Evolutionary conservation across 2,888 invertebrate genomes (phyloP).

Genomic region (Brenthis ino): DNA sequence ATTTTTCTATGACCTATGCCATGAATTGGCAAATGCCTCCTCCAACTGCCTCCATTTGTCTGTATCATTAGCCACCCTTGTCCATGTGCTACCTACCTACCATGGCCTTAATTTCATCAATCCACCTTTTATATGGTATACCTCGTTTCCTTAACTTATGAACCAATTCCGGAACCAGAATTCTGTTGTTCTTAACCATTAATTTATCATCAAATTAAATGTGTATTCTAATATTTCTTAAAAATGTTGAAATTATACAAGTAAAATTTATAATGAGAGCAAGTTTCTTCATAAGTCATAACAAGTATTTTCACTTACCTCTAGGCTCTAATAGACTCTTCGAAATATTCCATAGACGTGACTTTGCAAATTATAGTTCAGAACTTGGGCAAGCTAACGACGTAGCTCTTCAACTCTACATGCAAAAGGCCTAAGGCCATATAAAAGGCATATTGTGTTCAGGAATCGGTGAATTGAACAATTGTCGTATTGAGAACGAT

Average conservation of each 20-base stretch:
- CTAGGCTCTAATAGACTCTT: conserved; percentile 1
- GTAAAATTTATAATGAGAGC: neutral
- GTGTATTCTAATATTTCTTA: neutral
- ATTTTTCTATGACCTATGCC: too few relatives aligned
- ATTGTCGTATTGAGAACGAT: too few relatives aligned
- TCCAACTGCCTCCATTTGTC: too few relatives aligned
- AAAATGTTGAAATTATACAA: neutral
- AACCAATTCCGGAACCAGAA: too few relatives aligned
- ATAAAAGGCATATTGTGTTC: conserved; percentile 17
- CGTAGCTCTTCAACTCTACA: neutral
- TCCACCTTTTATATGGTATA: too few relatives aligned
- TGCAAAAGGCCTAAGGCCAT: conserved; percentile 1
- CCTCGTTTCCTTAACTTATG: too few relatives aligned
- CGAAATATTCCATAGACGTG: neutral
- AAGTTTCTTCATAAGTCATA: conserved; percentile 11
- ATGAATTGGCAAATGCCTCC: too few relatives aligned
- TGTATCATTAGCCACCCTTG: too few relatives aligned
- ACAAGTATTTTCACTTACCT: conserved; percentile 2
- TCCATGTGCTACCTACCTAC: too few relatives aligned
- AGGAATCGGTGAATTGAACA: neutral
- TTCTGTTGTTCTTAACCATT: too few relatives aligned
- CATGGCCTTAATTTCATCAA: too few relatives aligned
- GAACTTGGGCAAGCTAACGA: conserved; percentile 10
- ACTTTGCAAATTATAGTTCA: conserved; percentile 16
- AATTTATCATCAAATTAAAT: too few relatives aligned